These are phyloP conservation scores for Melanostigma gelatinosum DNA, from an alignment of 2,113 vertebrate species.

Conservation along the genomic window DNA sequence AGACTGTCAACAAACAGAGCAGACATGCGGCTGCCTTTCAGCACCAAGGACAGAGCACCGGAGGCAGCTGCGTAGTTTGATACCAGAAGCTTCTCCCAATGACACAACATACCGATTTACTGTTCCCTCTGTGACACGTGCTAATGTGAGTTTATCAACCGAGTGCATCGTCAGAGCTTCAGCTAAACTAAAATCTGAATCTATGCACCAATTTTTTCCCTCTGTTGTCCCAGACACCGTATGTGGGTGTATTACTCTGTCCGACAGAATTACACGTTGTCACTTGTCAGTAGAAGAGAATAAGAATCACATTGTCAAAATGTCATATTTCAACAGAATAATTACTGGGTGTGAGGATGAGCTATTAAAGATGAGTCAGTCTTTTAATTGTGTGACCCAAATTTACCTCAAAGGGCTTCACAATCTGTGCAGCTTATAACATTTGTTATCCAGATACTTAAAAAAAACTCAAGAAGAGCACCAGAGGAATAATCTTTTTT, in stretches of 20 bases:
- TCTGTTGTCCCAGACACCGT: neutral
- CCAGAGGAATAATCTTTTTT: too few species aligned
- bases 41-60: conserved; percentile 66
- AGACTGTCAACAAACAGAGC: conserved; percentile 18
- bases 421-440: neutral
- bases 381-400: neutral
- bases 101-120: neutral
- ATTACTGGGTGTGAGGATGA: neutral
- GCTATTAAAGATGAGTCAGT: neutral
- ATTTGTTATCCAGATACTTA: neutral
- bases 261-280: neutral
- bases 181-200: neutral
- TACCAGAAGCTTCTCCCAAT: conserved; percentile 14
- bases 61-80: conserved; percentile 55
- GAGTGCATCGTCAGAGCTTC: neutral
- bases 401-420: neutral
- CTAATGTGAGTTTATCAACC: neutral
- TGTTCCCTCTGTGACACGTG: neutral
- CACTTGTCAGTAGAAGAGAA: neutral
- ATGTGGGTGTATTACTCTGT: neutral
- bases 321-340: neutral
- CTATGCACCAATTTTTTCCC: neutral
- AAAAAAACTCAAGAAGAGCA: neutral
- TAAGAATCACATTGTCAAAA: neutral
- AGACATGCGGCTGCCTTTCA: conserved; percentile 33